Evolutionary conservation across 2,113 vertebrate genomes (phyloP).

Genomic region (Ceyx cyanopectus): DNA sequence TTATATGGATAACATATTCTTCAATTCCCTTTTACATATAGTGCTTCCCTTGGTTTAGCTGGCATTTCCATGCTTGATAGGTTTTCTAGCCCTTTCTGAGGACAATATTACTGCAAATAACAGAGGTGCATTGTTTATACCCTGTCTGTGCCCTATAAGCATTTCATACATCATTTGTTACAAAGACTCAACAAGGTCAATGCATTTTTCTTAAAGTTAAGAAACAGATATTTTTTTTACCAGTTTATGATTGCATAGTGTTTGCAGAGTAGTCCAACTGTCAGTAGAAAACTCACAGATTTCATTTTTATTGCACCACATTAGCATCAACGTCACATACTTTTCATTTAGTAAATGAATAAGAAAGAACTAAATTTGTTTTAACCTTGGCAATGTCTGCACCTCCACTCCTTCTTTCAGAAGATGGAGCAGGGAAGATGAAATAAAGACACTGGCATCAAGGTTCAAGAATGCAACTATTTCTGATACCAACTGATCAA

Average conservation of each 20-base stretch:
- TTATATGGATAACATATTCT: too few relatives aligned
- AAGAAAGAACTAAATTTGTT: not conserved
- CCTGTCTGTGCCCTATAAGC: not conserved
- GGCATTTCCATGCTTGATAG: not conserved
- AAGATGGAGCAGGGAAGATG: not conserved
- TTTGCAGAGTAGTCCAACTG: not conserved
- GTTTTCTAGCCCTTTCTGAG: not conserved
- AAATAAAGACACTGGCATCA: not conserved
- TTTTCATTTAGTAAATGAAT: constrained; percentile 13
- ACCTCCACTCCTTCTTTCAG: not conserved
- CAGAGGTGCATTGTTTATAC: not conserved
- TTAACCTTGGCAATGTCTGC: constrained; percentile 3
- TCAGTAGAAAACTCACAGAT: not conserved
- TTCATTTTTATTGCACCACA: constrained; percentile 13
- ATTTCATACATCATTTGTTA: not conserved
- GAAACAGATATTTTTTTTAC: not conserved
- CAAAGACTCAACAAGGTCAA: not conserved
- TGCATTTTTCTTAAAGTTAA: not conserved
- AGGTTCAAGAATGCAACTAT: not conserved
- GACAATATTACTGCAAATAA: not conserved
- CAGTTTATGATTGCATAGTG: not conserved
- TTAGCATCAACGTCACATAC: not conserved
- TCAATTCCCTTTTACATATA: not conserved
- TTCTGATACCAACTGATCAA: not conserved
- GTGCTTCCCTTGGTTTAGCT: not conserved